Evolutionary conservation across 2,797 vertebrate species (phyloP), one percentile per base, ranked within the genome.

Genomic region (Falco columbarius): DNA sequence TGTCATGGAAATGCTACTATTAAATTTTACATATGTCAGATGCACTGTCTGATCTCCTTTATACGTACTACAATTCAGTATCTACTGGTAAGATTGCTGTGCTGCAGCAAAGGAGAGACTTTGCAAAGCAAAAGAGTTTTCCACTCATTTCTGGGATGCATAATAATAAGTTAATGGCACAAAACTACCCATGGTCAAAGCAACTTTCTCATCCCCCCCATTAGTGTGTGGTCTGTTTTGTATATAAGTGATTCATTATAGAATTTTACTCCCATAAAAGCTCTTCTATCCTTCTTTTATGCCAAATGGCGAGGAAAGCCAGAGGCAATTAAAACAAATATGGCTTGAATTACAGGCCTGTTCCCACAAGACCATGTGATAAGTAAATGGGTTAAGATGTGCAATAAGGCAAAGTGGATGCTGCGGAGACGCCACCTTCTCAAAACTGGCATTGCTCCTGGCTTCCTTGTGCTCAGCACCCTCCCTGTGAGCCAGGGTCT

Each of bases 251-350:
- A 89, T 84, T 63, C 54, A 70, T 79, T 70, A 61, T 32, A 95
- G 65, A 93, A 80, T 94, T 94, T 92, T 76, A 86, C 36, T 95
- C 59, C 73, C 88, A 94, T 89, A 88, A 95, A 97, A 95, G 51
- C 76, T 86, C 73, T 91, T 93, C 67, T 77, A 56, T 65, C 49
- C 30, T 91, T 54, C 46, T 91, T 95, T 81, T 93, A 65, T 6
- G 74, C 89, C 95, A 97, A 95, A 81, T 51, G 76, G 42, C 2
- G 0, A 74, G 44, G 59, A 91, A 91, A 93, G 73, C 20, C 80
- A 95, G 82, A 59, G 34, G 76, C 61, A 93, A 93, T 92, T 93
- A 85, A 93, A 96, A 66, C 52, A 90, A 90, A 93, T 77, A 91
- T 67, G 90, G 77, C 44, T 90, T 95, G 59, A 86, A 93, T 91